Base-by-base conservation (phyloP, 2,888 invertebrate genomes). In the Argyresthia albistria region DNA sequence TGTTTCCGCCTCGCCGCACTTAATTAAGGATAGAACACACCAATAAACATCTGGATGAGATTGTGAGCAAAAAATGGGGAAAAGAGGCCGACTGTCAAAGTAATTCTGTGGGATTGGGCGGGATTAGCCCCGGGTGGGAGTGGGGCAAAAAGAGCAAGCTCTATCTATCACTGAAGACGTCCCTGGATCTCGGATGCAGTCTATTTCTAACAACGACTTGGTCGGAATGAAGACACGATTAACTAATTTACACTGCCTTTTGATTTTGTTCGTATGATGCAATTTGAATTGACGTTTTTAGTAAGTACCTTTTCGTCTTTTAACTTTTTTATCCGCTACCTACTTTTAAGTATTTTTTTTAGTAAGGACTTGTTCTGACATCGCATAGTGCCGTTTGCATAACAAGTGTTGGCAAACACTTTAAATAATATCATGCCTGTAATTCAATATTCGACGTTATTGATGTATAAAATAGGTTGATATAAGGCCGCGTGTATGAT, bases 41-140 rank as follows among this genome's bases (percentile, higher is more conserved):
- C 67, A 73, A 78, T 78, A 76, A 74, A 79, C 84, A 86, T 83
- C 76, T 86, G 84, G 25, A 25, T 75, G 66, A 66, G 37, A 66
- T 71, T 65, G 58, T 59, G 60, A 57, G 67, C 77, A 82, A 86
- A 84, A 84, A 84, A 72, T 75, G 66, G 58, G 80, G 77, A 74
- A 76, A 72, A 77, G 79, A 76, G 80, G 70, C 78, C 77, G 69
- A 60, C 77, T 83, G 86, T 82, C 84, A 78, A 78, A 77, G 72
- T 83, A 81, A 84, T 79, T 75, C 82, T 66, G 64, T 60, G 68
- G 79, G 79, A 80, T 84, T 76, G 81, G 66, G 63, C 60, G 69
- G 78, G 78, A 78, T 83, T 77, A 79, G 70, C 65, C 59, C 57
- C 57, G 61, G 57, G 54, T 57, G 62, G 60, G 60, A 58, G 62